Base-by-base conservation (phyloP, 1,140 invertebrate species). In the Streblospio benedicti region DNA sequence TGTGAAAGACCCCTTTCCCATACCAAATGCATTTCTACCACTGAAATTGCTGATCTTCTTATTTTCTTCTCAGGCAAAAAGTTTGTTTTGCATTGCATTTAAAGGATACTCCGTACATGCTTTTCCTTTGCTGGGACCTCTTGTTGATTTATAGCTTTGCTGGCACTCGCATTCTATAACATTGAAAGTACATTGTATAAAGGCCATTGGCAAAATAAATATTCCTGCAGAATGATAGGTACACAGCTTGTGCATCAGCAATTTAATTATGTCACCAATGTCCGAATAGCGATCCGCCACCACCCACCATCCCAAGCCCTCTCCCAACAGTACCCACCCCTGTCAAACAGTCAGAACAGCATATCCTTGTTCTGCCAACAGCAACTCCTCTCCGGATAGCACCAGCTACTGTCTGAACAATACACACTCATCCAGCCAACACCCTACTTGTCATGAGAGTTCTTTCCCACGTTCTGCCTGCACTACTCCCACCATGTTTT, bases 61-160 rank as follows among this genome's bases (percentile, higher is more conserved):
- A n/a, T n/a, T n/a, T n/a, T n/a, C n/a, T n/a, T n/a, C n/a, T n/a
- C n/a, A n/a, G n/a, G n/a, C n/a, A n/a, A n/a, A n/a, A n/a, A n/a
- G n/a, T n/a, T n/a, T 25, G 20, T 51, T 25, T n/a, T 38, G 52
- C 30, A 3, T n/a, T 12, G 12, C 5, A 52, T 23, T 45, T 51
- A 81, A 85, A 85, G 83, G 83, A 85, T 86, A 86, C 86, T 87
- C 67, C 94, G 83, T 44, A 93, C 90, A 88, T 97, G 93, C 83
- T 97, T 97, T 73, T 93, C 91, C 81, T 97, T 97, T 0, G 95
- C 88, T 4, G 93, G 91, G 33, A 85, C 86, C 79, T 97, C 93
- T 30, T 86, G 79, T 3, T 83, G 80, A 77, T 92, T 95, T 57
- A 96, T 88, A 6, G 93, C 93, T 80, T 97, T 97, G 64, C 84